Percentiles rank a stretch among this genome's conserved stretches.
phyloP scores from a whole-genome alignment of 2,797 vertebrate genomes.

The Lates japonicus region DNA sequence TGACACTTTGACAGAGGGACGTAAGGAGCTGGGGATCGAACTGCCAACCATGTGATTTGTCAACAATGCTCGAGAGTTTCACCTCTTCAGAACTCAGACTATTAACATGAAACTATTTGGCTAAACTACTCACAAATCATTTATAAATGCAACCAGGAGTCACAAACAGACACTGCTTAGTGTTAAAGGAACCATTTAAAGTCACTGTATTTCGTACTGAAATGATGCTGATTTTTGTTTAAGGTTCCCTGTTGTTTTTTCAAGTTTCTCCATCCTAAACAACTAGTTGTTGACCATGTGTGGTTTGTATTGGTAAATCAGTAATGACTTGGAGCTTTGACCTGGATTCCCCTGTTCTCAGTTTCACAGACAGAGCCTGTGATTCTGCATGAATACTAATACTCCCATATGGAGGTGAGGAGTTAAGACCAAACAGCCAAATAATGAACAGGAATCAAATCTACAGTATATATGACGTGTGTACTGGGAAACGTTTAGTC shows the following conservation, averaged over 20 bases:
- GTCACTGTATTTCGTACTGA: not conserved
- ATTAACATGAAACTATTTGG: not conserved
- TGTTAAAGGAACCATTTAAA: too few species aligned
- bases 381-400: slow-evolving; percentile 21
- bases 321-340: slow-evolving; percentile 18
- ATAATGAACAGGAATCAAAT: not conserved
- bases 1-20: not conserved
- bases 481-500: not conserved
- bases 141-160: not conserved
- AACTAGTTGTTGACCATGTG: slow-evolving; percentile 10
- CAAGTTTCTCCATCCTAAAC: slow-evolving; percentile 6
- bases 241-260: not conserved
- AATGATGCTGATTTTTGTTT: not conserved
- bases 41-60: not conserved
- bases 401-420: not conserved
- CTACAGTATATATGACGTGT: not conserved
- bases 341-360: slow-evolving; percentile 20
- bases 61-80: not conserved
- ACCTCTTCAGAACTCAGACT: not conserved
- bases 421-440: not conserved
- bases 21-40: not conserved
- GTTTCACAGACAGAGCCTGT: slow-evolving; percentile 23
- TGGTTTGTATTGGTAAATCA: slow-evolving; percentile 12
- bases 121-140: too few species aligned
- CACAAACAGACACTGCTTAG: not conserved